These are phyloP conservation scores for Diplolepis rosae DNA, from an alignment of 2,888 invertebrate genomes.

Conservation along the genomic window DNA sequence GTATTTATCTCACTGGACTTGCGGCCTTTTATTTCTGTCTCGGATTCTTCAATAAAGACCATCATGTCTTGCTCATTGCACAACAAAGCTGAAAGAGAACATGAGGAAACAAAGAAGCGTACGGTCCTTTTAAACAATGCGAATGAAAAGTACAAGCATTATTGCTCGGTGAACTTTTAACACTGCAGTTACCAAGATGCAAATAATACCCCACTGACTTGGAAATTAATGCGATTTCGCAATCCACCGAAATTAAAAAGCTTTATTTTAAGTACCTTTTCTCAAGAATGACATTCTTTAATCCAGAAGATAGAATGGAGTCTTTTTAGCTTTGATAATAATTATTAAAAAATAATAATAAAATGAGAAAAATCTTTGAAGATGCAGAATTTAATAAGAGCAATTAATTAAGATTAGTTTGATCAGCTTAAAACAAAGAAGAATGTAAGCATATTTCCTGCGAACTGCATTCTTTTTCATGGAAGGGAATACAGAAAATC, in stretches of 20 bases:
- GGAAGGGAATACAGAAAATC: background rate
- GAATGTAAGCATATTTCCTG: background rate
- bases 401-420: too few species aligned
- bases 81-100: constrained; percentile 1
- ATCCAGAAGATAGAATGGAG: background rate
- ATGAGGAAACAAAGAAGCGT: constrained; percentile 8
- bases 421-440: too few species aligned
- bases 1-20: background rate
- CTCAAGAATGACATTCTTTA: background rate
- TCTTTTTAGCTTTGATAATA: background rate
- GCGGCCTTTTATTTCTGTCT: background rate
- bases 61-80: constrained; percentile 1
- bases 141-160: constrained; percentile 7
- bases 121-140: constrained; percentile 15
- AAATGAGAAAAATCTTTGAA: background rate
- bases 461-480: background rate
- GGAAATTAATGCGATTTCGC: constrained; percentile 20
- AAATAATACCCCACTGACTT: constrained; percentile 12
- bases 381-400: too few species aligned
- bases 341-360: background rate
- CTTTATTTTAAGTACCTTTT: constrained; percentile 15
- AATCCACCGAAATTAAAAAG: constrained; percentile 9
- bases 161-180: constrained; percentile 9
- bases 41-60: background rate
- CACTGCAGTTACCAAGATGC: background rate